Percentiles rank a stretch among this genome's conserved stretches.
These are phyloP conservation scores for Antechinus stuartii DNA, from an alignment of 2,113 vertebrate species.

Conservation along the genomic window DNA sequence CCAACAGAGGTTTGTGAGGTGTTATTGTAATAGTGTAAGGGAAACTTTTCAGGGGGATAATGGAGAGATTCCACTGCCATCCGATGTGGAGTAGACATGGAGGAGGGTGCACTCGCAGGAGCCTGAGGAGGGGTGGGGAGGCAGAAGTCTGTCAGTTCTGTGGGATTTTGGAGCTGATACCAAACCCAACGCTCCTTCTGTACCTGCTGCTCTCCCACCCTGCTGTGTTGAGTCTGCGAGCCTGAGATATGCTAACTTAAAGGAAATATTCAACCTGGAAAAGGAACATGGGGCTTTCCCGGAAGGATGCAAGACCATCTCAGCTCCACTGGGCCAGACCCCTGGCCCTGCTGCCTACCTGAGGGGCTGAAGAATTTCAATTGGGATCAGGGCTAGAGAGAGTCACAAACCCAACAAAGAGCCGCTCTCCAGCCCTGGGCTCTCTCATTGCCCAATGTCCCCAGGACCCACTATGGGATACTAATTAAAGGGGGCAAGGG, in stretches of 20 bases:
- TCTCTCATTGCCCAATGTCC: constrained; percentile 68
- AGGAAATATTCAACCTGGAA: constrained; percentile 69
- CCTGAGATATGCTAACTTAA: constrained; percentile 65
- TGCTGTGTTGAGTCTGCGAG: constrained; percentile 77
- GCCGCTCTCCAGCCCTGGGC: constrained; percentile 70
- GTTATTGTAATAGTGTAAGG: constrained; percentile 69
- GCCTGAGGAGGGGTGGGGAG: constrained; percentile 78
- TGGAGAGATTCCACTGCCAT: constrained; percentile 49
- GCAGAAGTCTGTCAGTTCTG: constrained; percentile 77
- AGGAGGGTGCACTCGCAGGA: constrained; percentile 69
- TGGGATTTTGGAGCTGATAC: constrained; percentile 58
- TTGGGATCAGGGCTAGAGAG: constrained; percentile 53
- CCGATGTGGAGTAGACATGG: constrained; percentile 42
- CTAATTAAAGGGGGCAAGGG: constrained; percentile 63
- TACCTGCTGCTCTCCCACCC: constrained; percentile 76
- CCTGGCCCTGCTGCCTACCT: constrained; percentile 75
- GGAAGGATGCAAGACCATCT: constrained; percentile 73
- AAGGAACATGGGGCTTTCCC: constrained; percentile 67
- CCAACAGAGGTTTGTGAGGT: constrained; percentile 51
- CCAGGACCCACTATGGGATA: constrained; percentile 57
- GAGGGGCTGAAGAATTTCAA: constrained; percentile 80
- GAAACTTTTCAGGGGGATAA: constrained; percentile 60
- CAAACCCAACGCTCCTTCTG: constrained; percentile 56
- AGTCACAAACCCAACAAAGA: constrained; percentile 73
- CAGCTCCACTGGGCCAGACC: constrained; percentile 65